Base-by-base conservation (phyloP, 1,140 invertebrate species). In the Ctenoplectra terminalis region DNA sequence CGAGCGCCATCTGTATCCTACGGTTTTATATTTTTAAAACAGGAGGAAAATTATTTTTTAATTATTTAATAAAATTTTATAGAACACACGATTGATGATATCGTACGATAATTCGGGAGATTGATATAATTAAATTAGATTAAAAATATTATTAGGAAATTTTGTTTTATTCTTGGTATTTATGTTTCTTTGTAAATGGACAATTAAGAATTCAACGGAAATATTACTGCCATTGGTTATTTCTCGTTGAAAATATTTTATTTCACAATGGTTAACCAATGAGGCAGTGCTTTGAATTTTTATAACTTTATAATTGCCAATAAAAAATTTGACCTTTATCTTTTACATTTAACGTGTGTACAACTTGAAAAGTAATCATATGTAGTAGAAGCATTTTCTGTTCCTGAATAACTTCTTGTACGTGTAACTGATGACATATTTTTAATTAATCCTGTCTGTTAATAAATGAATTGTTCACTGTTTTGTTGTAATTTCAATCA, bases 1-100 rank as follows among this genome's bases (percentile, higher is more conserved):
- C 23, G 3, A 23, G 46, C 77, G 77, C 77, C 77, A 79, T 72
- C 77, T 79, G 13, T 20, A 52, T 52, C 26, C 56, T 52, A 52
- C 34, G 17, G 0, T 72, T 31, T 34, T 34, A 46, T 11, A 61
- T 63, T 52, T 63, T 73, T 72, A 3, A 79, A 79, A 72, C 60
- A 9, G 31, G 15, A n/a, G 8, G 15, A 1, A n/a, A 40, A 50
- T 71, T 72, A 40, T 63, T n/a, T n/a, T n/a, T n/a, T 1, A 46
- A 17, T 17, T n/a, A 40, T 17, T 79, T 52, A 6, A 26, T 7
- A 17, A 29, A 23, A 50, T 60, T 48, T 31, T n/a, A 9, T 17
- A 2, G 1, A 0, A 43, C 48, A 23, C 4, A 17, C 15, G 9
- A 29, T 54, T 37, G 15, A 64, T 13, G 8, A 75, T 17, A n/a